Percentiles rank a stretch among this genome's conserved stretches.
Evolutionary conservation across 1,140 invertebrate genomes (phyloP).

Genomic region (Spodoptera frugiperda): DNA sequence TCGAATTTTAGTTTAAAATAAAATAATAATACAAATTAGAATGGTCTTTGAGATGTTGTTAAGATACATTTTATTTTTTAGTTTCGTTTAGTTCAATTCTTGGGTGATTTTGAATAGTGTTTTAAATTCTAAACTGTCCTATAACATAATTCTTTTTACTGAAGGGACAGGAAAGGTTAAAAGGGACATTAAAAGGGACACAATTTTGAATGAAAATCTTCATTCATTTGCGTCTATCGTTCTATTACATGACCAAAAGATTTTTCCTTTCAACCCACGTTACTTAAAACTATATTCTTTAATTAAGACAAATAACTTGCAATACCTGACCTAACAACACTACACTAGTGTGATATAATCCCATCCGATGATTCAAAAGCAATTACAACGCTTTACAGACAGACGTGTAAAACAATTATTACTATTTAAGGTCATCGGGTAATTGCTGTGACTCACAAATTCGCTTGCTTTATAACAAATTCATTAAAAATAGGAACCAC

Average conservation of each 20-base stretch:
- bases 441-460: conserved; percentile 4
- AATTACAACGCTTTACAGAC: conserved; percentile 29
- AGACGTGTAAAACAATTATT: conserved; percentile 31
- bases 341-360: conserved; percentile 7
- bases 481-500: background rate
- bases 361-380: conserved; percentile 15
- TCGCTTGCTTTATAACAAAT: conserved; percentile 9
- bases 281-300: too few species aligned
- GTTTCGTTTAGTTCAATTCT: too few species aligned
- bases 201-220: too few species aligned
- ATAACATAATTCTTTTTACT: too few species aligned
- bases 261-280: too few species aligned
- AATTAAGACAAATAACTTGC: background rate
- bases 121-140: too few species aligned
- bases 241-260: too few species aligned
- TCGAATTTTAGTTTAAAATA: background rate
- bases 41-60: background rate
- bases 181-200: too few species aligned
- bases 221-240: too few species aligned
- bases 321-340: background rate
- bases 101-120: too few species aligned
- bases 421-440: conserved; percentile 30
- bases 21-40: conserved; percentile 7
- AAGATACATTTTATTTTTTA: background rate
- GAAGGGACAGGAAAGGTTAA: too few species aligned